These are phyloP conservation scores for Anabacerthia variegaticeps DNA, from an alignment of 2,797 vertebrate species.

Conservation along the genomic window DNA sequence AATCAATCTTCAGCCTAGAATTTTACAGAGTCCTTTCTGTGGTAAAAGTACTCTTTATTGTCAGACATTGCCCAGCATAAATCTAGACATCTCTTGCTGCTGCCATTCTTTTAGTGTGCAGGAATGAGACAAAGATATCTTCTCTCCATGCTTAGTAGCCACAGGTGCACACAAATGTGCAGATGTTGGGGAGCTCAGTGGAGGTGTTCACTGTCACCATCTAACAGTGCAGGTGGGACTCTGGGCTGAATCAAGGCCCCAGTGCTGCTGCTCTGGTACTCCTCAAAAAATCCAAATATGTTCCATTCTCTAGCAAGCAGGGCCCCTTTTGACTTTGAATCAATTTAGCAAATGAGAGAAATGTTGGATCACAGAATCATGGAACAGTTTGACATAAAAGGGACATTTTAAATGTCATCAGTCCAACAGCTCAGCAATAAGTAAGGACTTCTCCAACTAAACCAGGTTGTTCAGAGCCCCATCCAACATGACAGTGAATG, in stretches of 20 bases:
- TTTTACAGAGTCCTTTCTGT: background rate
- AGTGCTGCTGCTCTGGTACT: background rate
- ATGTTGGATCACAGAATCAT: background rate
- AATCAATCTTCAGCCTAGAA: background rate
- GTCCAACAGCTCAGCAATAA: background rate
- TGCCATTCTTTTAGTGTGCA: background rate
- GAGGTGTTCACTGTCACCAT: background rate
- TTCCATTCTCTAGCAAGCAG: background rate
- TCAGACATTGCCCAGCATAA: background rate
- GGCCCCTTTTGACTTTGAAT: background rate
- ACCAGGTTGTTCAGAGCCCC: background rate
- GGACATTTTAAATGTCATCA: background rate
- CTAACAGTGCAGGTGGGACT: background rate
- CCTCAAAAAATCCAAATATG: background rate
- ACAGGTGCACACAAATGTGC: rapidly evolving
- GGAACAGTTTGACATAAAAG: background rate
- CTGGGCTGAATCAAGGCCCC: background rate
- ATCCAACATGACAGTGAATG: background rate
- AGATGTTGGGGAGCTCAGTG: rapidly evolving
- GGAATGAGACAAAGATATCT: background rate
- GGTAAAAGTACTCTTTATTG: background rate
- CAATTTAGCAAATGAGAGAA: background rate
- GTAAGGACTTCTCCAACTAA: background rate
- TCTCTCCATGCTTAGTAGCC: rapidly evolving
- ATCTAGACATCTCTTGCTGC: background rate